Percentiles rank a stretch among this genome's conserved stretches.
phyloP scores from a whole-genome alignment of 1,140 invertebrate species.

The Pantala flavescens region DNA sequence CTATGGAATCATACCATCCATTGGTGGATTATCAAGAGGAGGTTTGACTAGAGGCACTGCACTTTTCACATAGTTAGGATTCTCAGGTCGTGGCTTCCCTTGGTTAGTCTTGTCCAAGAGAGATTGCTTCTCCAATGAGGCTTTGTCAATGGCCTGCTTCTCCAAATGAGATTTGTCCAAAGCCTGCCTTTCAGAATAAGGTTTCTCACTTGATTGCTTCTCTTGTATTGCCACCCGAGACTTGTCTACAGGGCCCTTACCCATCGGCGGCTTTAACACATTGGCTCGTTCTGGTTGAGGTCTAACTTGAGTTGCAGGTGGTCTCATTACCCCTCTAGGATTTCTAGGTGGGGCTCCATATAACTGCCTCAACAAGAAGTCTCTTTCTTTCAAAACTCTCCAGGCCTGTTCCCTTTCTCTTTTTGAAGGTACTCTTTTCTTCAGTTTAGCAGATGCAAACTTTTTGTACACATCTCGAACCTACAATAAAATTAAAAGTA shows the following conservation, averaged over 20 bases:
- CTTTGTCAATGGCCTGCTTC: background rate
- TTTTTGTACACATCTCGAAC: conserved; percentile 69
- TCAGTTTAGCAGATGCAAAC: conserved; percentile 59
- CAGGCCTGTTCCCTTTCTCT: conserved; percentile 75
- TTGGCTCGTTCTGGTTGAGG: background rate
- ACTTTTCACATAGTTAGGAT: background rate
- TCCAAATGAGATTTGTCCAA: background rate
- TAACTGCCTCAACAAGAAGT: conserved; percentile 44
- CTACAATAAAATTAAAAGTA: conserved; percentile 12
- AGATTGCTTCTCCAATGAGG: background rate
- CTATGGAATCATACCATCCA: background rate
- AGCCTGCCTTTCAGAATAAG: background rate
- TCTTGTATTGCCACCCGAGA: background rate
- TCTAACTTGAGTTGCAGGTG: background rate
- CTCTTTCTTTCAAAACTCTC: conserved; percentile 50
- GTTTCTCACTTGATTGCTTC: background rate
- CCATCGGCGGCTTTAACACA: background rate
- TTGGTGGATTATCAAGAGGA: background rate
- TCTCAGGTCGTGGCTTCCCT: background rate
- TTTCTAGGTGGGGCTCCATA: background rate
- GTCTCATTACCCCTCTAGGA: background rate
- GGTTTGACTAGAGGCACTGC: background rate
- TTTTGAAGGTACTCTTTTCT: conserved; percentile 63
- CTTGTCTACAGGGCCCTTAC: background rate
- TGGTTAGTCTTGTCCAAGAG: background rate